Evolutionary conservation across 2,888 invertebrate species (phyloP), one percentile per base, ranked within the genome.

Genomic region (Malthinus seriepunctatus): DNA sequence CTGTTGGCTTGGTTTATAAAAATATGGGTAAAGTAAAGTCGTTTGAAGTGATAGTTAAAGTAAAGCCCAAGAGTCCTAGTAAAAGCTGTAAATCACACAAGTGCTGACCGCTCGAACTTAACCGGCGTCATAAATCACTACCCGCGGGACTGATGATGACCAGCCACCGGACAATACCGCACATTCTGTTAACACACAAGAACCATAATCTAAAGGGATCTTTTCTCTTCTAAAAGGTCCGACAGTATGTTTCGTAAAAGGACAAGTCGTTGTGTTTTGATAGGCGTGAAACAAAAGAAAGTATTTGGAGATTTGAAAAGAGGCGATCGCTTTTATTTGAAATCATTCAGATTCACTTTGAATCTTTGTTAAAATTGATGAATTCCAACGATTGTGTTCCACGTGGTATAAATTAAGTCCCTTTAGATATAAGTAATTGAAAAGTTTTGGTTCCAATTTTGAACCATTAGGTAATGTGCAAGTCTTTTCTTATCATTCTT

Each of bases 111-210:
- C 38, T 51, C 56, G 62, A 57, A 38, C 39, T 9, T 34, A 15
- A 33, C 35, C 51, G 23, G 5, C 60, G 64, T 67, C 74, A 69
- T 76, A 76, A 76, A 76, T 76, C 74, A 70, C 63, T 60, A 55
- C 58, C 63, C 65, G 66, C 66, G 65, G 69, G 69, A 63, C 68
- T 68, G 77, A 73, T 76, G 76, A 76, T 70, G 76, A 73, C 76
- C 74, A 55, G 73, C 76, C 75, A 72, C 73, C 65, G 76, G 73
- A 76, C 76, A 76, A 74, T 72, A 71, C 71, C 69, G 71, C 69
- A 67, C 39, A 42, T 42, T 14, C 39, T 15, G 39, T 42, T 42
- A 42, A 42, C 39, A 42, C 39, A 42, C 33, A 47, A 38, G 32
- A 33, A 11, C 12, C 14, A 47, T 12, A 14, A 33, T 32, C 32